A percentile compares a stretch with the other conserved stretches of the same genome.
These are phyloP conservation scores for Rhyacophila brunnea DNA, from an alignment of 1,140 invertebrate species.

Conservation along the genomic window DNA sequence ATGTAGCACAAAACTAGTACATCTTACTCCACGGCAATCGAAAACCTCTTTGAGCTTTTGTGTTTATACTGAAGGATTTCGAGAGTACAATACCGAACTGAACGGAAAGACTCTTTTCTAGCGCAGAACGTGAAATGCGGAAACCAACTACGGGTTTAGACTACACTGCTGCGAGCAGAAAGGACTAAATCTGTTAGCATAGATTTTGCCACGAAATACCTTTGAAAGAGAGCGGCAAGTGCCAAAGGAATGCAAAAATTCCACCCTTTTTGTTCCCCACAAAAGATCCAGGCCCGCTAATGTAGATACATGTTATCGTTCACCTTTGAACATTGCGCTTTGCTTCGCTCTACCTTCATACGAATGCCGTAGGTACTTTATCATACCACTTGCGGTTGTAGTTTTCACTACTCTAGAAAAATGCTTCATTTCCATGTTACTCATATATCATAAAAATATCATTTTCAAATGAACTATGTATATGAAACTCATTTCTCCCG, in stretches of 20 bases:
- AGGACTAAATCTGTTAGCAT: slow-evolving; percentile 24
- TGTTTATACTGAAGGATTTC: not conserved
- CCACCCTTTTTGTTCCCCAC: slow-evolving; percentile 15
- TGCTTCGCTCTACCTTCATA: not conserved
- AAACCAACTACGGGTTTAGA: not conserved
- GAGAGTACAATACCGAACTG: no score
- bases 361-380: not conserved
- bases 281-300: slow-evolving; percentile 14
- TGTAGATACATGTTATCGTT: slow-evolving; percentile 20
- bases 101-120: no score
- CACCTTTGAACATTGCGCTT: slow-evolving; percentile 17
- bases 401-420: no score
- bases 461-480: no score
- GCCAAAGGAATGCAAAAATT: slow-evolving; percentile 29
- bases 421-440: no score
- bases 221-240: slow-evolving; percentile 11
- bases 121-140: not conserved
- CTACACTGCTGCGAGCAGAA: no score
- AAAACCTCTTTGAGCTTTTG: not conserved
- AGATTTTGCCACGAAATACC: slow-evolving; percentile 26
- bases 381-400: not conserved
- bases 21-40: not conserved
- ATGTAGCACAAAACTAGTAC: no score
- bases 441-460: no score
- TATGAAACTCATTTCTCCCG: no score